phyloP scores from a whole-genome alignment of 2,113 vertebrate species.

The Coregonus clupeaformis region DNA sequence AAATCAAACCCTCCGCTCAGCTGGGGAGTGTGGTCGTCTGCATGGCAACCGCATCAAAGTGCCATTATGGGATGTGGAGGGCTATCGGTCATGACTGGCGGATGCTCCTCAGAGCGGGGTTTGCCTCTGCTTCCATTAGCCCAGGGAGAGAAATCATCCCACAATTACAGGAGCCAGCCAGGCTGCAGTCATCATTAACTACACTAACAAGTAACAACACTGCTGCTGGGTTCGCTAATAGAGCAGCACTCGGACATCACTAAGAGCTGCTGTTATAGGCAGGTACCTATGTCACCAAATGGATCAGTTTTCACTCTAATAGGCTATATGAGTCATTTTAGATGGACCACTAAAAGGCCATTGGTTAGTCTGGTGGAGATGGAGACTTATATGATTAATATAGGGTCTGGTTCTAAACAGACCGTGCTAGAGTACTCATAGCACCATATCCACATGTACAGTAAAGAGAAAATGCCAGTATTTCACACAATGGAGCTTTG shows the following conservation, averaged over 20 bases:
- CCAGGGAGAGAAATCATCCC: neutral
- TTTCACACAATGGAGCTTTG: neutral
- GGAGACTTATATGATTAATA: neutral
- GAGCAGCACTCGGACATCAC: neutral
- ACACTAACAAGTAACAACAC: neutral
- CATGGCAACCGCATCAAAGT: constrained; percentile 46
- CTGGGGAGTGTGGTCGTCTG: constrained; percentile 32
- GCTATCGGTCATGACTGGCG: constrained; percentile 11
- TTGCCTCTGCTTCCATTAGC: neutral
- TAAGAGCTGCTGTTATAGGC: neutral
- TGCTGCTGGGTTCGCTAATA: neutral
- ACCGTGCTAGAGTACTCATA: neutral
- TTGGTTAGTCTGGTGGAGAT: neutral
- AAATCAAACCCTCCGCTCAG: constrained; percentile 16
- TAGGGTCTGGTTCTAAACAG: neutral
- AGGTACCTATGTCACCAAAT: neutral
- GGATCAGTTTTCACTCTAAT: neutral
- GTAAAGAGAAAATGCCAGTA: neutral
- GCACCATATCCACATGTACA: too few species aligned
- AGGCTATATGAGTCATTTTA: too few species aligned
- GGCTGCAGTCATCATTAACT: neutral
- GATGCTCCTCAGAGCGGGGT: neutral
- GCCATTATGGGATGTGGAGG: constrained; percentile 29
- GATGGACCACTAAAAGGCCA: too few species aligned
- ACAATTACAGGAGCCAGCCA: neutral